Base-by-base conservation (phyloP, 2,113 vertebrate species). In the Limnothrissa miodon region DNA sequence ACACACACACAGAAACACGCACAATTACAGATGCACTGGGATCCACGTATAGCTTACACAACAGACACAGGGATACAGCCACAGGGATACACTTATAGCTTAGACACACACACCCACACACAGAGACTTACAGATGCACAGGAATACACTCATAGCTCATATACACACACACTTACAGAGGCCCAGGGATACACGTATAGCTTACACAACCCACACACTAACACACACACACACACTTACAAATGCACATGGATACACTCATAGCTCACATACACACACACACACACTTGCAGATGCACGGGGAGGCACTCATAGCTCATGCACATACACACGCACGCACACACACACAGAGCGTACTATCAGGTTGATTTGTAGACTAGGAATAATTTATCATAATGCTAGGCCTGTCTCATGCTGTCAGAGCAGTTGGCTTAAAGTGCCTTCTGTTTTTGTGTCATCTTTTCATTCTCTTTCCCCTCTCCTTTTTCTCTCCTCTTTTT, bases 321-420 rank as follows among this genome's bases (percentile, higher is more conserved):
- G 19, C 51, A 53, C 51, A 53, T 19, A 53, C 51, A 53, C 51
- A 48, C 46, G 15, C 46, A 48, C 5, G 2, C 46, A 48, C 46
- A 48, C 46, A 56, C 51, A 56, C 19, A n/a, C 51, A 56, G 4
- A 56, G 42, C 6, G 42, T 42, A 42, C 42, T 42, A 2, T 23
- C 4, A 6, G 21, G 51, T 5, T 56, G 51, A 56, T 56, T 56
- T 56, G 51, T 1, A 19, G 51, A 84, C 81, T 87, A 86, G 87
- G 90, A 92, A 90, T 91, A 89, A 92, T 91, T 91, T 83, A 90
- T 92, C 87, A 89, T 83, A 88, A 87, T 33, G 17, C 81, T 45
- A 82, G 87, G 86, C 87, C 86, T 90, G 87, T 89, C 90, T 78
- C 82, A 86, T 86, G 79, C 85, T 85, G 84, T 84, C 81, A 84